Base-by-base conservation (phyloP, 37 sponge, comb jelly and placozoan species). In the Haliclona indistincta region DNA sequence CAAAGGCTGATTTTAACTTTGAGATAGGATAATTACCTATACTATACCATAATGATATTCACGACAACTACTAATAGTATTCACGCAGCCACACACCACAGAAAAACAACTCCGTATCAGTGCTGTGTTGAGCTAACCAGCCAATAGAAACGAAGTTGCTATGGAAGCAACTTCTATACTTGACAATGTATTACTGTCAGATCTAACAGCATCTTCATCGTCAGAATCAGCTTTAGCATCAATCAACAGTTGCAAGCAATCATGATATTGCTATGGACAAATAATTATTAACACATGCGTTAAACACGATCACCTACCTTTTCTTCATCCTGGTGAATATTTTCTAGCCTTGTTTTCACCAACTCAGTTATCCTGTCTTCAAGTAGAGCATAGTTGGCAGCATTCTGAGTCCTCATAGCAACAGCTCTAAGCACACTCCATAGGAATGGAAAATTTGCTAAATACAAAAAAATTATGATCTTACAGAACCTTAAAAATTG, bases 241-340 rank as follows among this genome's bases (percentile, higher is more conserved):
- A 20, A 89, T 64, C 76, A 89, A 64, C 52, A 84, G 41, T 49
- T 89, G 90, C 37, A 89, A 64, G 0, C 84, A 41, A 53, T 89
- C 90, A 35, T 89, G 74, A 38, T 70, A 43, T 84, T 88, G 68
- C 7, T 10, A 47, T 47, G 15, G 13, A 47, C 10, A 47, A 17
- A 47, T 15, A 47, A 47, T 47, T 17, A 47, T 47, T 47, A 47
- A 17, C 10, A 17, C 51, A 47, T 47, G 51, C 15, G 15, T 10
- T 17, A 47, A 17, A 47, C 15, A 47, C 51, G 15, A 47, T n/a
- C n/a, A 23, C 72, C 64, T 32, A 20, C 72, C 72, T 33, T 47
- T 47, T 47, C 51, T 47, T 47, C 51, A 47, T 47, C 15, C 15
- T 47, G 51, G 15, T 15, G 51, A 47, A 47, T 47, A 47, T 47